These are phyloP conservation scores for Galaxias olidus DNA, from an alignment of 2,797 vertebrate genomes.

Conservation along the genomic window DNA sequence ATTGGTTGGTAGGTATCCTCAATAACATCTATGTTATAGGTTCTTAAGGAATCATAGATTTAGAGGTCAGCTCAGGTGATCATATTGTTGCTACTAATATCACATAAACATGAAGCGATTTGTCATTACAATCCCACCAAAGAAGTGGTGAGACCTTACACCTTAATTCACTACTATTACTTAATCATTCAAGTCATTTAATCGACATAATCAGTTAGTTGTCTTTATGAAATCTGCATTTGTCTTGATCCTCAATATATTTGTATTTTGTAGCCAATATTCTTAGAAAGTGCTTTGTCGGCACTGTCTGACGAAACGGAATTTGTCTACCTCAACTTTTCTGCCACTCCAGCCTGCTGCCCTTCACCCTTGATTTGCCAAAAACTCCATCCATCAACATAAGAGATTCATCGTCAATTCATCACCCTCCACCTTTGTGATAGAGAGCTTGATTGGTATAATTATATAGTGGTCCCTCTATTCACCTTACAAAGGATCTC, in stretches of 20 bases:
- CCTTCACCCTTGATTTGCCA: conserved; percentile 54
- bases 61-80: too few relatives aligned
- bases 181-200: too few relatives aligned
- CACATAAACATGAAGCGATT: too few relatives aligned
- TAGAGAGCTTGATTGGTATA: conserved; percentile 48
- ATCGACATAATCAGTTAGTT: too few relatives aligned
- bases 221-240: too few relatives aligned
- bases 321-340: conserved; percentile 1
- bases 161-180: too few relatives aligned
- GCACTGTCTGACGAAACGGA: background rate
- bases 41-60: too few relatives aligned
- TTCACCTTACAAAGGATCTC: conserved; percentile 12
- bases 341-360: conserved; percentile 20
- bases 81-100: too few relatives aligned
- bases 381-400: conserved; percentile 41
- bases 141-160: too few relatives aligned
- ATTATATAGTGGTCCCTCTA: conserved; percentile 19
- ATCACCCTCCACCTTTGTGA: conserved; percentile 26
- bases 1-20: too few relatives aligned
- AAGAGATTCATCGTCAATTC: conserved; percentile 30
- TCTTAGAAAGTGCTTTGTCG: background rate
- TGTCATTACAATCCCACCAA: too few relatives aligned
- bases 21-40: too few relatives aligned
- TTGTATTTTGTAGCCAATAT: background rate
- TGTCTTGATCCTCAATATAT: background rate